A percentile compares a stretch with the other conserved stretches of the same genome.
Evolutionary conservation across 2,888 invertebrate species (phyloP).

Genomic region (Acronicta leporina): DNA sequence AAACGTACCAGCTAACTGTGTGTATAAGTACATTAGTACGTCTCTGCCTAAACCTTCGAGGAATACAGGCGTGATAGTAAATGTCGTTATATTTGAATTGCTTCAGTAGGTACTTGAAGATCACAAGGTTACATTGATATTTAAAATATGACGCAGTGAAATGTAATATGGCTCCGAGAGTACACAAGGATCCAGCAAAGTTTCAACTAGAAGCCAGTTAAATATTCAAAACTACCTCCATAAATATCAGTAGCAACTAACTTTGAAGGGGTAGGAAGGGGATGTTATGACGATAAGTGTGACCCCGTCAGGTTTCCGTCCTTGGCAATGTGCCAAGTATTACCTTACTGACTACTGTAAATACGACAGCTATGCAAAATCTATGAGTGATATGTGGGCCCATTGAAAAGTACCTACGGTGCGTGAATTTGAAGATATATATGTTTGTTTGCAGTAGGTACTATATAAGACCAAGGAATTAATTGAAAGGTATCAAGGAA

Average conservation of each 20-base stretch:
- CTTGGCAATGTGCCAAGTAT: conserved; percentile 50
- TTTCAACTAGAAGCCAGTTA: conserved; percentile 8
- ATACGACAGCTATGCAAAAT: conserved; percentile 48
- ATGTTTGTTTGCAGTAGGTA: too few species aligned
- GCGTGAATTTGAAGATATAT: background rate
- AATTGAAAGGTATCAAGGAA: too few species aligned
- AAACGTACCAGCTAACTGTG: too few species aligned
- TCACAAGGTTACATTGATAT: too few species aligned
- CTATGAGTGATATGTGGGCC: conserved; percentile 22
- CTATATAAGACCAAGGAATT: too few species aligned
- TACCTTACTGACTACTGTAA: too few species aligned
- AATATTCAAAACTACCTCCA: conserved; percentile 30
- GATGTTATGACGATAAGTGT: conserved; percentile 42
- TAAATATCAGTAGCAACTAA: conserved; percentile 24
- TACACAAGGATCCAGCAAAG: background rate
- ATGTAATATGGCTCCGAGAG: background rate
- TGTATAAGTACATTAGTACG: too few species aligned
- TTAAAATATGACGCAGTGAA: background rate
- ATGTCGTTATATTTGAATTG: too few species aligned
- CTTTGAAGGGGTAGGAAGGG: conserved; percentile 23
- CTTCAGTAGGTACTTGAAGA: too few species aligned
- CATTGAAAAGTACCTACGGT: background rate
- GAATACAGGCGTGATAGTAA: too few species aligned
- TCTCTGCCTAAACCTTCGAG: too few species aligned
- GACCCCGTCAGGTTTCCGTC: conserved; percentile 39